These are phyloP conservation scores for Bos indicus DNA, from an alignment of 2,113 vertebrate genomes.

Conservation along the genomic window DNA sequence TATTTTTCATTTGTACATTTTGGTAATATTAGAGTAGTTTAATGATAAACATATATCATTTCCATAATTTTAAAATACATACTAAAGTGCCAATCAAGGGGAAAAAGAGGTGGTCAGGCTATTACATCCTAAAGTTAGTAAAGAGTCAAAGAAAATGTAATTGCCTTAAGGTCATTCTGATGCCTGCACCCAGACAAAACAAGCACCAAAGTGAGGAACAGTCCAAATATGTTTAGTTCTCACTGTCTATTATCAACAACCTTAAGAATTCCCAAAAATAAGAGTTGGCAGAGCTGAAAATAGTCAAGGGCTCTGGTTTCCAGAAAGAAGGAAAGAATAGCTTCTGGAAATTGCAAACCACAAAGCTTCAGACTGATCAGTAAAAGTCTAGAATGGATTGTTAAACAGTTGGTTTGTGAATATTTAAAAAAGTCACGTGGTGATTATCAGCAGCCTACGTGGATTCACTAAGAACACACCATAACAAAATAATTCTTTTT, in stretches of 20 bases:
- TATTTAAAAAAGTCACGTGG: background rate
- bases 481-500: background rate
- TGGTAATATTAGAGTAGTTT: background rate
- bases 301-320: background rate
- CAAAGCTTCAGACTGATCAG: background rate
- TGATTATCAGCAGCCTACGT: background rate
- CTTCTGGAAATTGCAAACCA: background rate
- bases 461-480: background rate
- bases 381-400: background rate
- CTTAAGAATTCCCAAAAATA: background rate
- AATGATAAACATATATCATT: background rate
- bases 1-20: constrained; percentile 30
- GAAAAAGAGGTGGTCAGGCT: background rate
- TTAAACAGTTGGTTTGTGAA: background rate
- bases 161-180: background rate
- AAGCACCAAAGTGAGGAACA: background rate
- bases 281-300: background rate
- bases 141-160: background rate
- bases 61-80: constrained; percentile 11
- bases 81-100: background rate
- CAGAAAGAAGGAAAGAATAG: background rate
- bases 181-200: background rate
- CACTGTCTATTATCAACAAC: background rate
- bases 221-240: background rate
- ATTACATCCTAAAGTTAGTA: background rate